Conservation (phyloP, 1,140 invertebrate genomes). For the Drosophila nebulosa region DNA sequence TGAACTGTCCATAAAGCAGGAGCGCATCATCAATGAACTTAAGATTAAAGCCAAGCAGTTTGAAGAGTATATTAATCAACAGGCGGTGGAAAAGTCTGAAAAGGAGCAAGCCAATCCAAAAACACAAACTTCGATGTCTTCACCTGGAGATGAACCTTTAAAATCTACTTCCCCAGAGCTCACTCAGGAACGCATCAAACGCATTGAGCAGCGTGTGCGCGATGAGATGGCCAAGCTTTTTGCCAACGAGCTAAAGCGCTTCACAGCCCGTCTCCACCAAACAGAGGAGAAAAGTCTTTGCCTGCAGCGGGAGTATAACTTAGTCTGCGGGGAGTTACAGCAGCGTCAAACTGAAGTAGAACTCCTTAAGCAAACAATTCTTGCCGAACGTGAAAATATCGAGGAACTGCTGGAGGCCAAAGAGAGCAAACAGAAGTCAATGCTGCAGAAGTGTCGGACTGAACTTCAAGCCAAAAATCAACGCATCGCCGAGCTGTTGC, state of each 20-base stretch:
- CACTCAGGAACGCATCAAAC: constrained; percentile 42
- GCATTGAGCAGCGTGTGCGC: constrained; percentile 81
- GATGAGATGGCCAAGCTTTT: constrained; percentile 84
- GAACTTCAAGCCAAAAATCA: constrained; percentile 63
- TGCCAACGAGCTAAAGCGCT: constrained; percentile 83
- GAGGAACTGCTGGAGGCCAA: constrained; percentile 82
- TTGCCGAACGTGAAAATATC: constrained; percentile 82
- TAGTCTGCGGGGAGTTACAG: constrained; percentile 75
- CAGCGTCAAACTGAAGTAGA: constrained; percentile 82
- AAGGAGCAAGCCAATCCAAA: constrained; percentile 9
- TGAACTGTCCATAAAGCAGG: constrained; percentile 80
- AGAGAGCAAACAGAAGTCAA: constrained; percentile 59
- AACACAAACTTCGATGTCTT: neutral
- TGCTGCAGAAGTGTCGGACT: constrained; percentile 50
- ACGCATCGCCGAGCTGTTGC: constrained; percentile 41
- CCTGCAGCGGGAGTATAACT: constrained; percentile 82
- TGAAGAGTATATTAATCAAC: constrained; percentile 81
- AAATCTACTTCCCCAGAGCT: constrained; percentile 30
- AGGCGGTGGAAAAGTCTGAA: neutral
- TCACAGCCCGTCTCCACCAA: constrained; percentile 81
- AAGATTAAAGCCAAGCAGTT: constrained; percentile 83
- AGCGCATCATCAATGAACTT: constrained; percentile 82
- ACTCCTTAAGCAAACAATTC: constrained; percentile 82
- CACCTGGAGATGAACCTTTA: neutral
- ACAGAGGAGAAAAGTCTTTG: constrained; percentile 82